These are phyloP conservation scores for Eupsilia transversa DNA, from an alignment of 2,888 invertebrate genomes.

Conservation along the genomic window DNA sequence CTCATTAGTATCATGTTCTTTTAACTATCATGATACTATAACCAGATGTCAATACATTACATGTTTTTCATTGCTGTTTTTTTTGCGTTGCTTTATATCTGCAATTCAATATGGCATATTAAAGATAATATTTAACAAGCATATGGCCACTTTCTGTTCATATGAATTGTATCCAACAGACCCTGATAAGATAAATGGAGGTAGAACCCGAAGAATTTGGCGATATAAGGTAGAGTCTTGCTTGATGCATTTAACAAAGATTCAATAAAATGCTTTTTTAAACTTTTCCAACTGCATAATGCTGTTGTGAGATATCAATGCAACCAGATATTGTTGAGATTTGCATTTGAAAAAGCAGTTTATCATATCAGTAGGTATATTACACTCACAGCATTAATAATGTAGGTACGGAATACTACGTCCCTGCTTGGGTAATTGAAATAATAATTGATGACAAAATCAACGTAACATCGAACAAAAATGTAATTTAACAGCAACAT, in stretches of 20 bases:
- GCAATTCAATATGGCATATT: conserved; percentile 42
- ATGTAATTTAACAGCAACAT: conserved; percentile 27
- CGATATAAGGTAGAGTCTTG: background rate
- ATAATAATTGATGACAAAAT: background rate
- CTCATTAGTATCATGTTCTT: background rate
- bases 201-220: background rate
- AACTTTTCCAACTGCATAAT: background rate
- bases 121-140: conserved; percentile 33
- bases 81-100: background rate
- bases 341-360: background rate
- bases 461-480: background rate
- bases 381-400: background rate
- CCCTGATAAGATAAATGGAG: background rate
- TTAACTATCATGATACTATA: background rate
- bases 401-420: background rate
- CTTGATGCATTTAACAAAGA: background rate
- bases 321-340: background rate
- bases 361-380: too few relatives aligned
- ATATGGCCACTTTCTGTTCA: conserved; percentile 7
- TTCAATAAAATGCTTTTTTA: too few relatives aligned
- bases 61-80: background rate
- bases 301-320: background rate
- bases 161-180: background rate
- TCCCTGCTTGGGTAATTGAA: background rate
- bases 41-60: conserved; percentile 27